Conservation (phyloP, 2,888 invertebrate genomes). For the Tenthredo distinguenda region DNA sequence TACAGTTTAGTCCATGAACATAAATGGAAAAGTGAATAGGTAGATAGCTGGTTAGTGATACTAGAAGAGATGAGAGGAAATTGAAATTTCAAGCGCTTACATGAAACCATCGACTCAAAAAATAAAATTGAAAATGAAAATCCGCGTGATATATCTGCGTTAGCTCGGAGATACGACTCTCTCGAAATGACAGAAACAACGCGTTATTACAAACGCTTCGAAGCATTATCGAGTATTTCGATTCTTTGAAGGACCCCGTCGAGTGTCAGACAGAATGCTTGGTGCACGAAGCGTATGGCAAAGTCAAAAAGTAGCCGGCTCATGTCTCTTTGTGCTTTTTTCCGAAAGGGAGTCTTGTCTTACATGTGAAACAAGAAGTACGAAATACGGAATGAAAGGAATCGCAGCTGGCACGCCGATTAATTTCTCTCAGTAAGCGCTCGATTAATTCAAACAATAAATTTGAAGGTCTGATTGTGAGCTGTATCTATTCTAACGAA, state of each 20-base stretch:
- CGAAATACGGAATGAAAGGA: not conserved
- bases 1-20: not conserved
- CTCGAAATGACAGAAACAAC: not conserved
- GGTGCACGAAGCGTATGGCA: not conserved
- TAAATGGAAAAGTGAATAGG: not conserved
- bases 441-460: not conserved
- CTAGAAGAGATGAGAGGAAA: not conserved
- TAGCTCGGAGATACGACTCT: not conserved
- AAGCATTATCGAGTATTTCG: not conserved
- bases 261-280: not conserved
- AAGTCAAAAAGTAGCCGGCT: constrained; percentile 6
- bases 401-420: not conserved
- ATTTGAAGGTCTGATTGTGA: not conserved
- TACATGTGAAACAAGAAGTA: not conserved
- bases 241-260: constrained; percentile 16
- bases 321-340: not conserved
- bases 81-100: constrained; percentile 11
- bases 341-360: not conserved
- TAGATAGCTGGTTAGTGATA: not conserved
- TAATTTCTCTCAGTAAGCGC: constrained; percentile 5
- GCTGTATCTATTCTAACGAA: not conserved
- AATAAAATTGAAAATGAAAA: not conserved
- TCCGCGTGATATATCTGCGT: not conserved
- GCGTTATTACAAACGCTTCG: not conserved
- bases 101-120: not conserved